These are phyloP conservation scores for Trissolcus japonicus DNA, from an alignment of 2,888 invertebrate species.

Conservation along the genomic window DNA sequence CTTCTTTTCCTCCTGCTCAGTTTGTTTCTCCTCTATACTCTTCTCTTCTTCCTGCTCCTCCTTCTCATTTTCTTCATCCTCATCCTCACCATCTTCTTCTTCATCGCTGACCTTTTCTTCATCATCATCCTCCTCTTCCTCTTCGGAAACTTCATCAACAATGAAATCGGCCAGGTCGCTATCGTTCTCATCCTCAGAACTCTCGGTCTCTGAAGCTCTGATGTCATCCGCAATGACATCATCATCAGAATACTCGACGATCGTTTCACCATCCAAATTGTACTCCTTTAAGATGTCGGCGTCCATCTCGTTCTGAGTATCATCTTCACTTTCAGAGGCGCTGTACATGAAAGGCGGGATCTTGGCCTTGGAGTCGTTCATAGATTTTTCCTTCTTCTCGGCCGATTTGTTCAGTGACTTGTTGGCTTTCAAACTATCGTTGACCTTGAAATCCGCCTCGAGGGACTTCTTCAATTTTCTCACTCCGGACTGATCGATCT, in stretches of 20 bases:
- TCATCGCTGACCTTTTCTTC: conserved; percentile 26
- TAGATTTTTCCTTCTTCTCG: conserved; percentile 5
- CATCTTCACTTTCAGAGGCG: background rate
- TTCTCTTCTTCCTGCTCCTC: conserved; percentile 6
- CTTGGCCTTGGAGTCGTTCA: conserved; percentile 5
- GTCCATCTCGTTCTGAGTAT: conserved; percentile 57
- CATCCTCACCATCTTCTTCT: conserved; percentile 13
- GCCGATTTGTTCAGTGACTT: conserved; percentile 5
- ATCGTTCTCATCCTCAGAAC: conserved; percentile 65
- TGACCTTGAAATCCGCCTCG: too few relatives aligned
- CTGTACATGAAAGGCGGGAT: conserved; percentile 40
- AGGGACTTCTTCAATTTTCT: background rate
- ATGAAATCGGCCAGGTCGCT: conserved; percentile 65
- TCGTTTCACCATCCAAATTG: conserved; percentile 64
- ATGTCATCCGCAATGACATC: conserved; percentile 67
- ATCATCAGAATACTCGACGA: conserved; percentile 64
- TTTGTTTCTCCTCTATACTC: background rate
- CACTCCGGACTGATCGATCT: background rate
- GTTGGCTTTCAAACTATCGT: background rate
- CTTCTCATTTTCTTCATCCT: conserved; percentile 8
- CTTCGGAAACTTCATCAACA: conserved; percentile 63
- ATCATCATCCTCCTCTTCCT: conserved; percentile 42
- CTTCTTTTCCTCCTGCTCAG: conserved; percentile 4
- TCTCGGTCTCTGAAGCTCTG: conserved; percentile 66
- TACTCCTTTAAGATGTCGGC: conserved; percentile 66